phyloP scores from a whole-genome alignment of 2,797 vertebrate species.

The Garrulus glandarius region DNA sequence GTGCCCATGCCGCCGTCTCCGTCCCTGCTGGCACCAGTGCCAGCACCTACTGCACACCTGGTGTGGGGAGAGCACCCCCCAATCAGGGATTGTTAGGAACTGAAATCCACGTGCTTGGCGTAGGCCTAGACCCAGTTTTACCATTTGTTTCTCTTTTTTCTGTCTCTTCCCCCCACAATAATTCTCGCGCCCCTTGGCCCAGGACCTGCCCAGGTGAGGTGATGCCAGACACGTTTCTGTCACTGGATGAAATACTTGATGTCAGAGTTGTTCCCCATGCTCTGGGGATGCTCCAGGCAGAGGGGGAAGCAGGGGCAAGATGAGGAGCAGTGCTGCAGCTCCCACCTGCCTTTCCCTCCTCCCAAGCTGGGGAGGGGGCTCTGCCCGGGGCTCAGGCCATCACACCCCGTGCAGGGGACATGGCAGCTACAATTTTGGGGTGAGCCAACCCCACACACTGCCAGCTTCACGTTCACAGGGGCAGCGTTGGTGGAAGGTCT shows the following conservation, averaged over 20 bases:
- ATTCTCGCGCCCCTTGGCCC: not conserved
- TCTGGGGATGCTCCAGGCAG: not conserved
- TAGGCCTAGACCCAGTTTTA: fast-evolving
- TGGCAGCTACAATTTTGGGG: not conserved
- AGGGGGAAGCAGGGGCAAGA: not conserved
- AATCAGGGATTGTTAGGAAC: no score
- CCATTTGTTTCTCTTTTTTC: not conserved
- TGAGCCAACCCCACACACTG: not conserved
- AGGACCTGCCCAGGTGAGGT: not conserved
- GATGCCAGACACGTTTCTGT: not conserved
- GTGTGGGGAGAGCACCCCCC: not conserved
- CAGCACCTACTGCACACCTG: not conserved
- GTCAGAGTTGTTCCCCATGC: not conserved
- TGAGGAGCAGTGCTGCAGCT: not conserved
- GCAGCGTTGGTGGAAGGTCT: fast-evolving
- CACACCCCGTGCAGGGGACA: not conserved
- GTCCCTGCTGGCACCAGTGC: not conserved
- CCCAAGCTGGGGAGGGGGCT: not conserved
- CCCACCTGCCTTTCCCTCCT: not conserved
- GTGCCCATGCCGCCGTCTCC: fast-evolving
- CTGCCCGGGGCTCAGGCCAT: not conserved
- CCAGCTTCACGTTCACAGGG: not conserved
- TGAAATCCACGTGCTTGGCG: not conserved
- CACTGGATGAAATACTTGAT: not conserved
- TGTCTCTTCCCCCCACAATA: fast-evolving